These are phyloP conservation scores for Tenthredo notha DNA, from an alignment of 2,888 invertebrate species.

Conservation along the genomic window DNA sequence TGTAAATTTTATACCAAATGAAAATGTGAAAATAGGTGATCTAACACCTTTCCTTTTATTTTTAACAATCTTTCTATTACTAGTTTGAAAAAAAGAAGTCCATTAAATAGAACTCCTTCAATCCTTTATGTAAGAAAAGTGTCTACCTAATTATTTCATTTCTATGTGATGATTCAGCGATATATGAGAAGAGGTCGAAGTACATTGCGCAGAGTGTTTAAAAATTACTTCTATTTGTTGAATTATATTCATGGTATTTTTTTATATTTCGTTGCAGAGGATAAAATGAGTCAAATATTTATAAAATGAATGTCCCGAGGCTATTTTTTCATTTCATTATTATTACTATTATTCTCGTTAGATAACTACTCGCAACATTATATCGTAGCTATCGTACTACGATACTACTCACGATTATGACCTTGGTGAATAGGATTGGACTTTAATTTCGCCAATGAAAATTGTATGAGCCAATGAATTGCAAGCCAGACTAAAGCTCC, in stretches of 20 bases:
- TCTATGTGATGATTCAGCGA: background rate
- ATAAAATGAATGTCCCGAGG: background rate
- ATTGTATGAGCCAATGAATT: constrained; percentile 72
- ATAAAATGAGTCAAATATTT: background rate
- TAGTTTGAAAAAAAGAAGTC: background rate
- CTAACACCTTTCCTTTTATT: background rate
- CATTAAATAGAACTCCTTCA: background rate
- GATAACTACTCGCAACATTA: background rate
- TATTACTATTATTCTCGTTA: background rate
- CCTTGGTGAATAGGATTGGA: constrained; percentile 71
- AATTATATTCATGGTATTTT: background rate
- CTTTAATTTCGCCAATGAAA: constrained; percentile 71
- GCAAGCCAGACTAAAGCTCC: constrained; percentile 81
- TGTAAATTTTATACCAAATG: background rate
- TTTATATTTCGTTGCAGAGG: background rate
- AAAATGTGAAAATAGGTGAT: background rate
- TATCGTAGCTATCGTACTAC: background rate
- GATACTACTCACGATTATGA: constrained; percentile 75
- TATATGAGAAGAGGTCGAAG: background rate
- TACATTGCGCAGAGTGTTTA: background rate
- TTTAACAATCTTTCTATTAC: background rate
- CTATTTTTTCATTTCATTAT: background rate
- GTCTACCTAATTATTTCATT: background rate
- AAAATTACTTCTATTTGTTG: background rate
- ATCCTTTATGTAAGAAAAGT: background rate